Conservation (phyloP, 2,797 vertebrate genomes). For the Molossus alvarezi region DNA sequence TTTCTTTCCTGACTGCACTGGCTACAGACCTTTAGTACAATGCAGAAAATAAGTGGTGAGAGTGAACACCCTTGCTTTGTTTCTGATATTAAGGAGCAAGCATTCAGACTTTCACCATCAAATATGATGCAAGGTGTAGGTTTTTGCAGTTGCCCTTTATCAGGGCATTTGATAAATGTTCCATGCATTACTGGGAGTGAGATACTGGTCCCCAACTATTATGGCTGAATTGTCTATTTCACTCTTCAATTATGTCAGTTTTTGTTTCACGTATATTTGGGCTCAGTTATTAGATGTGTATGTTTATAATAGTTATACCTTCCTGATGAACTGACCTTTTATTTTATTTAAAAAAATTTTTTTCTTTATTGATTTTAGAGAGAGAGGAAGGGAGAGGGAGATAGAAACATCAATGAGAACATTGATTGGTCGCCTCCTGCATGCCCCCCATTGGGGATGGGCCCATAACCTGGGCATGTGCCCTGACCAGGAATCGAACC, state of each 20-base stretch:
- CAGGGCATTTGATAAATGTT: neutral
- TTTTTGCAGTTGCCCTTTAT: neutral
- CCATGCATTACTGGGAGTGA: neutral
- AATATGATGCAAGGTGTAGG: neutral
- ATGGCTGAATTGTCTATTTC: conserved; percentile 8
- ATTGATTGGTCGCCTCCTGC: too few species aligned
- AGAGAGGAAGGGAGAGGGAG: too few species aligned
- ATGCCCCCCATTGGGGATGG: too few species aligned
- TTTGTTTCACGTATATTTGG: neutral
- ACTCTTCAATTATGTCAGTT: neutral
- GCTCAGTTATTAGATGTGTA: neutral
- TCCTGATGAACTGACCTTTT: neutral
- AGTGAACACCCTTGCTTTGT: neutral
- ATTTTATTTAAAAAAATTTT: neutral
- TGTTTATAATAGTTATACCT: conserved; percentile 14
- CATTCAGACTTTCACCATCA: conserved; percentile 38
- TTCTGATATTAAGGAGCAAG: neutral
- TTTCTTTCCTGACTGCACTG: neutral
- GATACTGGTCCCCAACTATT: neutral
- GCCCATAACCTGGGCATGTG: too few species aligned
- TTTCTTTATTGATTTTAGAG: too few species aligned
- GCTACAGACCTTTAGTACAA: neutral
- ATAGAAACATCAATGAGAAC: too few species aligned
- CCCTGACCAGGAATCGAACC: too few species aligned
- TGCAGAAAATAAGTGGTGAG: neutral